Evolutionary conservation across 1,140 invertebrate genomes (phyloP), one percentile per base, ranked within the genome.

Genomic region (Tetranychus cinnabarinus): DNA sequence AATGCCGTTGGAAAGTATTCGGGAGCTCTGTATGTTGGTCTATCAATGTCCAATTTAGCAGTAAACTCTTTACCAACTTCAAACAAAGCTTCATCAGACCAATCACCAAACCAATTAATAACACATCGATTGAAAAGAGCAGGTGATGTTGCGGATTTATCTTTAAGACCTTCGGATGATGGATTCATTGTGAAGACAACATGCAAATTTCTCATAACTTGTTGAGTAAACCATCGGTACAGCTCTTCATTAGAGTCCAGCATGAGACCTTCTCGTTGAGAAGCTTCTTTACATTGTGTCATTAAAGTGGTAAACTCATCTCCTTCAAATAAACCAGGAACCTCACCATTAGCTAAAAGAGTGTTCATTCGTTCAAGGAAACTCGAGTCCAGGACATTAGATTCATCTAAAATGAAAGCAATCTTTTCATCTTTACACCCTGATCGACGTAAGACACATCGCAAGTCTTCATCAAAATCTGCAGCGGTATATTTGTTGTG

Each of bases 121-220:
- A 99, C 96, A 75, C 96, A 99, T 71, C 75, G 73, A 77, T 99
- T 99, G 78, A 99, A 99, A 31, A 99, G 76, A 34, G 96, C 96
- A 59, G 96, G 96, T 2, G 93, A 98, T 0, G 96, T 99, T 3
- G 95, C 88, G 2, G 96, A 95, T 62, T 93, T 78, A 74, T 97
- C 95, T 72, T 98, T 97, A 4, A 99, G 77, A 0, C 93, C 96
- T 71, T 98, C 91, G 0, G 89, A 88, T 3, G 87, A 93, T 10
- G 96, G 96, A 77, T 99, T 99, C 96, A 99, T 99, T 1, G 96
- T 99, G 72, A 99, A 99, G 10, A 99, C 95, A 35, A 99, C 95
- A 72, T 99, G 96, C 3, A 99, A 77, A 75, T 99, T 99, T 64
- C 85, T 83, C 87, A 98, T 98, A 33, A 99, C 92, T 71, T 80